These are phyloP conservation scores for Acanthisitta chloris DNA, from an alignment of 2,113 vertebrate species.

Conservation along the genomic window DNA sequence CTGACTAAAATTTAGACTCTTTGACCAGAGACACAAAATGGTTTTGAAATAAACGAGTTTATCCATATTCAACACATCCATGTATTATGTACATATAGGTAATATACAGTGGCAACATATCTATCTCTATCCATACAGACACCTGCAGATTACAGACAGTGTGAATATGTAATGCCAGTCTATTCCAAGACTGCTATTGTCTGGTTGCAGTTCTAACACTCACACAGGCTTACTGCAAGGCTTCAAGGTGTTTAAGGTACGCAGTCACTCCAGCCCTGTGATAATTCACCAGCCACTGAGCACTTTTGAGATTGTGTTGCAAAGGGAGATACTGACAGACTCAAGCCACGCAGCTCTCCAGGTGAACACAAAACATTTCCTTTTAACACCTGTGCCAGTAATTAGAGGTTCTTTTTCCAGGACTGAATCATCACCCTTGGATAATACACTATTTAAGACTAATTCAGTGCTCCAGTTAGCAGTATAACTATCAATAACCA, in stretches of 20 bases:
- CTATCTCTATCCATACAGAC: not conserved
- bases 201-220: not conserved
- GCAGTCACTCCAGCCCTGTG: not conserved
- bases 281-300: not conserved
- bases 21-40: not conserved
- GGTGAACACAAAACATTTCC: not conserved
- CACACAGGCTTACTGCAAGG: not conserved
- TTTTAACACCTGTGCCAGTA: not conserved
- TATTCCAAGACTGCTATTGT: not conserved
- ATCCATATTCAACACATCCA: not conserved
- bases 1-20: not conserved
- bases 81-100: not conserved
- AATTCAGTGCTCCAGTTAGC: not conserved
- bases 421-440: not conserved
- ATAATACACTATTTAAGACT: not conserved
- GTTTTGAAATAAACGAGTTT: not conserved
- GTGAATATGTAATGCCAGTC: not conserved
- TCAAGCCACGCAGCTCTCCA: not conserved
- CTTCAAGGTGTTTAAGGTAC: not conserved
- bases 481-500: not conserved
- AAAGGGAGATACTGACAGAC: not conserved
- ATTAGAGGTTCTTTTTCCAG: not conserved
- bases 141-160: not conserved
- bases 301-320: not conserved
- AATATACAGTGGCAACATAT: not conserved